phyloP scores from a whole-genome alignment of 2,113 vertebrate genomes.

The Pseudorectes ferrugineus region DNA sequence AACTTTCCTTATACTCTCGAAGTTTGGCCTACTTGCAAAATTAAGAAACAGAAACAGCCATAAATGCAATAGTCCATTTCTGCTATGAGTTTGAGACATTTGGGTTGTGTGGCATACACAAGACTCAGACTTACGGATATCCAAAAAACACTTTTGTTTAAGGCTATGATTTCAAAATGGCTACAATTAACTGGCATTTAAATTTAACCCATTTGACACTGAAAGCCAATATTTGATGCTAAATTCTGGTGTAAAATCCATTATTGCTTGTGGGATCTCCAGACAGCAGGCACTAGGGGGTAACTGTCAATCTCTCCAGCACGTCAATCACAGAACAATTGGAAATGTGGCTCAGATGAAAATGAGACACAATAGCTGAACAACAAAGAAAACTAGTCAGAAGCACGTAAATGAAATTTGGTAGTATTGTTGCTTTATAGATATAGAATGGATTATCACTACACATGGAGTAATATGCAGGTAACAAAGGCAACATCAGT shows the following conservation, averaged over 20 bases:
- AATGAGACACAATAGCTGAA: constrained; percentile 61
- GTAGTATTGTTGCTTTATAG: background rate
- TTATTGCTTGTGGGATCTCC: constrained; percentile 69
- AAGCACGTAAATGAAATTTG: constrained; percentile 9
- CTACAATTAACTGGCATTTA: constrained; percentile 59
- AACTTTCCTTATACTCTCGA: background rate
- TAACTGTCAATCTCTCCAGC: constrained; percentile 68
- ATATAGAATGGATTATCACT: background rate
- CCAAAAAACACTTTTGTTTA: constrained; percentile 37
- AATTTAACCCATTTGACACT: constrained; percentile 67
- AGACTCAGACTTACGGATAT: background rate
- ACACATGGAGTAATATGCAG: background rate
- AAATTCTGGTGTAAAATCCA: constrained; percentile 67
- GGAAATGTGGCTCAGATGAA: constrained; percentile 62
- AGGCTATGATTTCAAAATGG: constrained; percentile 42
- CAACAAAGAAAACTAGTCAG: constrained; percentile 64
- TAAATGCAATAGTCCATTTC: background rate
- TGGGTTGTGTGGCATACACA: background rate
- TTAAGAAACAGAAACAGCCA: background rate
- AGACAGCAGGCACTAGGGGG: constrained; percentile 65
- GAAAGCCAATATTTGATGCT: constrained; percentile 71
- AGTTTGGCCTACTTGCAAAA: background rate
- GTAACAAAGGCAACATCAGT: background rate
- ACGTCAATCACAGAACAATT: constrained; percentile 60
- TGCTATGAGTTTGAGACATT: background rate